These are phyloP conservation scores for Clupea harengus DNA, from an alignment of 2,113 vertebrate genomes.

Conservation along the genomic window DNA sequence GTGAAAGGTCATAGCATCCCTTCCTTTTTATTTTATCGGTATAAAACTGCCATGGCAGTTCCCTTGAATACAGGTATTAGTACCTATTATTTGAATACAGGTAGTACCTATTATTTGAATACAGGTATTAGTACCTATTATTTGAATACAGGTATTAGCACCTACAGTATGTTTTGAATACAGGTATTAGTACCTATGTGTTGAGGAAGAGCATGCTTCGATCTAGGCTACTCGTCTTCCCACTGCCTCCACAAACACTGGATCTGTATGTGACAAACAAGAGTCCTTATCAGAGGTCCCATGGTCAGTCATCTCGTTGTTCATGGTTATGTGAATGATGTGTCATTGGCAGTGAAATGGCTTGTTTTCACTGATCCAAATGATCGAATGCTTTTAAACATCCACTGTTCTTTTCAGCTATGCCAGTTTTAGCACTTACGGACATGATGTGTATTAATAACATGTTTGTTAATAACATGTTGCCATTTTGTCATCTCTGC, in stretches of 20 bases:
- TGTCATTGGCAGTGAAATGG: neutral
- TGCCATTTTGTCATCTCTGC: neutral
- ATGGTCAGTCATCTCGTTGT: neutral
- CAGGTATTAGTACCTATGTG: neutral
- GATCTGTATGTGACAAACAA: neutral
- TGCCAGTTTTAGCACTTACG: neutral
- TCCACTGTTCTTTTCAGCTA: neutral
- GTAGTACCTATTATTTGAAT: neutral
- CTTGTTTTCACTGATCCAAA: neutral
- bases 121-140: neutral
- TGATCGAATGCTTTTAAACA: neutral
- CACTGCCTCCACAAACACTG: neutral
- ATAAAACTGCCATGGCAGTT: neutral
- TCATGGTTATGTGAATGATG: neutral
- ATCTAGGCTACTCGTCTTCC: neutral
- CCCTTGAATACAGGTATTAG: neutral
- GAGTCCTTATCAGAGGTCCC: neutral
- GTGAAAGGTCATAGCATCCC: neutral
- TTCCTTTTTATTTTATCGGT: neutral
- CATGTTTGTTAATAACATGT: conserved; percentile 9
- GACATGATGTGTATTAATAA: neutral
- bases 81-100: neutral
- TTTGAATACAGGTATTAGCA: no score
- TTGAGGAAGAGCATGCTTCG: neutral
- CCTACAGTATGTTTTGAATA: no score